These are phyloP conservation scores for Tragopan temminckii DNA, from an alignment of 2,797 vertebrate species.

Conservation along the genomic window DNA sequence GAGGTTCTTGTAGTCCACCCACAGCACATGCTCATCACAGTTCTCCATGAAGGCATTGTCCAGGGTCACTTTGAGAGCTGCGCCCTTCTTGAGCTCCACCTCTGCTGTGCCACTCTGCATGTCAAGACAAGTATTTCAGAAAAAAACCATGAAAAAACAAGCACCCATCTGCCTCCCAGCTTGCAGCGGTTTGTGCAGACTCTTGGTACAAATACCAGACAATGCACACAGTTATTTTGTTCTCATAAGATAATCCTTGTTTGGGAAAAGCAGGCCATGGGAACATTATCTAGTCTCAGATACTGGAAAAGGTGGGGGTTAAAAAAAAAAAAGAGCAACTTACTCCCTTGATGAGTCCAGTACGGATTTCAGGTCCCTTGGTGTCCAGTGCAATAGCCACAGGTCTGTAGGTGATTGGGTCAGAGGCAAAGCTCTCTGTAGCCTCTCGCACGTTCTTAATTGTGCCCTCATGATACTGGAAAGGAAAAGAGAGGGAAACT, in stretches of 20 bases:
- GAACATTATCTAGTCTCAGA: fast-evolving
- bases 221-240: neutral
- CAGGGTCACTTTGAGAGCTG: conserved; percentile 90
- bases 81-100: conserved; percentile 94
- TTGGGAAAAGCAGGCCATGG: neutral
- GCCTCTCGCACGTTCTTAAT: conserved; percentile 95
- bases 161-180: neutral
- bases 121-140: neutral
- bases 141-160: neutral
- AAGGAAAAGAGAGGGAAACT: neutral
- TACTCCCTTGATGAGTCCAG: conserved; percentile 98
- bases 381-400: conserved; percentile 97
- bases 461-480: conserved; percentile 94
- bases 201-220: neutral
- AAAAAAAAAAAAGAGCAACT: conserved; percentile 69
- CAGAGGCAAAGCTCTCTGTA: conserved; percentile 92
- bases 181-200: too few relatives aligned
- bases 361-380: conserved; percentile 98
- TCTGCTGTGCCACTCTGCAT: conserved; percentile 93
- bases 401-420: conserved; percentile 92
- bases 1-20: conserved; percentile 98
- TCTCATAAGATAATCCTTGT: neutral
- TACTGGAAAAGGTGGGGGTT: fast-evolving
- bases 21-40: conserved; percentile 90
- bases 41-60: conserved; percentile 91